These are phyloP conservation scores for Semibalanus balanoides DNA, from an alignment of 1,140 invertebrate species.

Conservation along the genomic window DNA sequence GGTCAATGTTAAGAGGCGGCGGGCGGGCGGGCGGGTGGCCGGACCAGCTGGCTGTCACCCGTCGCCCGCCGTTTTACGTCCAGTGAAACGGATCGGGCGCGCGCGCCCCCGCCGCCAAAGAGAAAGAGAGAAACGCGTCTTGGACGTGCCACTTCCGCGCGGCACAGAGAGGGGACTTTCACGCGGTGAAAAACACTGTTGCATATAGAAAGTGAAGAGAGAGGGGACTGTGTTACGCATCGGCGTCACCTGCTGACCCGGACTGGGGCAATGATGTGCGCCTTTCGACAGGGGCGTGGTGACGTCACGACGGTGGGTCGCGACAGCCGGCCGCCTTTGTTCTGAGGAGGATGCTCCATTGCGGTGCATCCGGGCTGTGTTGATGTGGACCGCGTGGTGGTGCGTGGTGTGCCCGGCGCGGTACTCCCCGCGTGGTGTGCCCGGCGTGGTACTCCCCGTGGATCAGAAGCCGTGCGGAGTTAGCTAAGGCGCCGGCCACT, in stretches of 20 bases:
- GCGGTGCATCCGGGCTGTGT: too few species aligned
- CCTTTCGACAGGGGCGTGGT: neutral
- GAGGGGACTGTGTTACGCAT: neutral
- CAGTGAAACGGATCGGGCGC: neutral
- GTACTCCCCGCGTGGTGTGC: too few species aligned
- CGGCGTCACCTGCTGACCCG: neutral
- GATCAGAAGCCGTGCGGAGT: too few species aligned
- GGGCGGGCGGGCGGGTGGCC: too few species aligned
- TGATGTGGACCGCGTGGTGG: too few species aligned
- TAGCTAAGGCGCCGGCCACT: too few species aligned
- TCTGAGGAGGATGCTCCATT: neutral
- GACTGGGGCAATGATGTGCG: neutral
- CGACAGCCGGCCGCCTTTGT: neutral
- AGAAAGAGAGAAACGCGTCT: neutral
- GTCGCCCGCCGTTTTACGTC: neutral
- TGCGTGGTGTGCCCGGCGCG: too few species aligned
- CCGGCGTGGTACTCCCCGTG: too few species aligned
- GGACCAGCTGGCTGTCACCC: too few species aligned
- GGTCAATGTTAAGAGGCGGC: neutral
- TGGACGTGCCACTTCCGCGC: neutral
- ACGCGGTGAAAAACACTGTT: neutral
- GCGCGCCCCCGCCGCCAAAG: neutral
- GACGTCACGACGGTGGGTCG: too few species aligned
- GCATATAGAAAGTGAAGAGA: slow-evolving; percentile 2
- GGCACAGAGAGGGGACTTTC: neutral